Evolutionary conservation across 2,113 vertebrate species (phyloP), one percentile per base, ranked within the genome.

Genomic region (Muntiacus reevesi): DNA sequence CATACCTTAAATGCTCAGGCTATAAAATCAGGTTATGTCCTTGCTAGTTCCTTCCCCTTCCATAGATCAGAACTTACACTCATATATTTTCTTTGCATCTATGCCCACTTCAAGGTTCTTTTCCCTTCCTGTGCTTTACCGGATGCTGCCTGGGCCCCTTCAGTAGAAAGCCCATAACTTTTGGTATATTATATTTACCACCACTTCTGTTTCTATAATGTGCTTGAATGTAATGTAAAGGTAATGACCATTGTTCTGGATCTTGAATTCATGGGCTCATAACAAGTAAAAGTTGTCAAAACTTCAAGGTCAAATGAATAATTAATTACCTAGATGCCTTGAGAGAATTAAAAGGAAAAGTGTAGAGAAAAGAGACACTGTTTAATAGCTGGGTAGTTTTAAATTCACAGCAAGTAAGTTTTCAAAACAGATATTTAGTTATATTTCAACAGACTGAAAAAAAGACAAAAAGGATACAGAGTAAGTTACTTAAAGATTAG

Each of bases 251-350:
- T 90, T 83, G 97, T 97, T 91, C 59, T 52, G 52, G 6, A 28
- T 88, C 36, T 23, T 64, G 57, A 87, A 91, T 94, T 97, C 27
- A 94, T 91, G 67, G 87, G 71, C 36, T 94, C 30, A 88, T 92
- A 95, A 92, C 89, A 97, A 94, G 87, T 96, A 87, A 96, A 98
- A 90, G 27, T 17, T 16, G 74, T 43, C 85, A 78, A 97, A 97
- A 86, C 62, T 23, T 98, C 27, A 96, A 97, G 87, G 57, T n/a
- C 87, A 57, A 47, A 94, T 88, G 83, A 98, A 81, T 86, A 64
- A 95, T 57, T 86, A 64, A 95, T 57, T 96, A 62, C 7, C 89
- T 17, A 13, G 36, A 57, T 85, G 94, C 95, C 67, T 92, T 82
- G 71, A 94, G 76, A 96, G 4, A 92, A 64, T 89, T 83, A 19